phyloP scores from a whole-genome alignment of 2,888 invertebrate species.

The Cheilosia scutellata region DNA sequence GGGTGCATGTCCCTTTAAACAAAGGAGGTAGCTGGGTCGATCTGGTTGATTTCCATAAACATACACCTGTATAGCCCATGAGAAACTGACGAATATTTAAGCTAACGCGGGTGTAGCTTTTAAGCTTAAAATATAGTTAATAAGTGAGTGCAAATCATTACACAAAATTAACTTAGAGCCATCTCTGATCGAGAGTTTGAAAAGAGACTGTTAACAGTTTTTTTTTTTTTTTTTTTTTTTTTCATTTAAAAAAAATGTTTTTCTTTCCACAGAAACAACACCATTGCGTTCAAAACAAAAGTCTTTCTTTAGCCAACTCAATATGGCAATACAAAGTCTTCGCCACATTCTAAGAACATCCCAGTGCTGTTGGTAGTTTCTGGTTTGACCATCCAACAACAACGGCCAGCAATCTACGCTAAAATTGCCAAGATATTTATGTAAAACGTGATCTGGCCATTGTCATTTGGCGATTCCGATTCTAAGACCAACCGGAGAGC shows the following conservation, averaged over 20 bases:
- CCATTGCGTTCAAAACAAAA: background rate
- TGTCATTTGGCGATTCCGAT: constrained; percentile 68
- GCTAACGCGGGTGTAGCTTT: too few species aligned
- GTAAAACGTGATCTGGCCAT: constrained; percentile 73
- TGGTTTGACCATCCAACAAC: constrained; percentile 35
- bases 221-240: too few species aligned
- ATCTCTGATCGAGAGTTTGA: too few species aligned
- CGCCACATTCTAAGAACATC: too few species aligned
- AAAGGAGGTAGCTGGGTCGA: too few species aligned
- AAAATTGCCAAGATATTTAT: constrained; percentile 55
- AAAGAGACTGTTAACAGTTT: too few species aligned
- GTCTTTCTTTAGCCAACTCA: background rate
- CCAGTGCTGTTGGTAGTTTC: background rate
- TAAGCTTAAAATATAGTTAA: background rate
- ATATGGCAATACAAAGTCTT: background rate
- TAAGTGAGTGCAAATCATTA: too few species aligned
- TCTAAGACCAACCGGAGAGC: constrained; percentile 56
- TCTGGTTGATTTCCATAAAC: too few species aligned
- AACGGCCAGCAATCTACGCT: constrained; percentile 10
- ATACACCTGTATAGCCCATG: too few species aligned
- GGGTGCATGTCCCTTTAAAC: too few species aligned
- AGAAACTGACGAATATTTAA: too few species aligned
- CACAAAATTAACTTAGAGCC: constrained; percentile 15
- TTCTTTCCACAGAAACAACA: background rate
- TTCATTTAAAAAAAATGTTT: background rate